Evolutionary conservation across 2,888 invertebrate species (phyloP).

Genomic region (Tetramorium bicarinatum): DNA sequence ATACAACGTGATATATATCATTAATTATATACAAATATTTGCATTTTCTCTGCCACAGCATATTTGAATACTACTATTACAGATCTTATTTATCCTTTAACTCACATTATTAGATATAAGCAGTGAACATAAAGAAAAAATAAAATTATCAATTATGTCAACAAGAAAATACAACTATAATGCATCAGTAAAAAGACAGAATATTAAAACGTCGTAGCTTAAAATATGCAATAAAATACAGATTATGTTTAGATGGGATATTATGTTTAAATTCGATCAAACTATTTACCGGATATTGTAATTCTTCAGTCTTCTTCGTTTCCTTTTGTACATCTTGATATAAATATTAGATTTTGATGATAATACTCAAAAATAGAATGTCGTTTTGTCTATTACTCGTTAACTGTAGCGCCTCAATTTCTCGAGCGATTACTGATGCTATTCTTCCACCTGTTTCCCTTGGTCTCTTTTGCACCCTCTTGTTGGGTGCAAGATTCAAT

Average conservation of each 20-base stretch:
- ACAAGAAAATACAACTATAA: neutral
- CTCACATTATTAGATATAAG: neutral
- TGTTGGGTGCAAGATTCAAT: constrained; percentile 67
- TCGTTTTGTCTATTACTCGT: constrained; percentile 60
- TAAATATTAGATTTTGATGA: constrained; percentile 52
- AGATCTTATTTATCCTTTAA: neutral
- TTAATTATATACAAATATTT: neutral
- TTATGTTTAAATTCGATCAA: neutral
- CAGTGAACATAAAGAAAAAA: neutral
- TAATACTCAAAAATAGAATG: constrained; percentile 46
- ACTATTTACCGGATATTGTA: neutral
- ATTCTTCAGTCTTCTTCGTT: no score
- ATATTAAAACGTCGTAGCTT: neutral
- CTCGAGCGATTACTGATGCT: constrained; percentile 64
- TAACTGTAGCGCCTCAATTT: constrained; percentile 64
- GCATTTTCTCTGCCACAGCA: neutral
- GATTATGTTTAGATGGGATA: neutral
- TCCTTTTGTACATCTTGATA: neutral
- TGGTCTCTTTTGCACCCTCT: constrained; percentile 13
- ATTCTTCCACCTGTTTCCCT: neutral
- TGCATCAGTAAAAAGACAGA: no score
- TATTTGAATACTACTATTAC: neutral
- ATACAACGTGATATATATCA: neutral
- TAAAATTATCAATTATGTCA: neutral
- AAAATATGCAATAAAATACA: neutral